Evolutionary conservation across 1,140 invertebrate species (phyloP).

Genomic region (Drosophila carrolli): DNA sequence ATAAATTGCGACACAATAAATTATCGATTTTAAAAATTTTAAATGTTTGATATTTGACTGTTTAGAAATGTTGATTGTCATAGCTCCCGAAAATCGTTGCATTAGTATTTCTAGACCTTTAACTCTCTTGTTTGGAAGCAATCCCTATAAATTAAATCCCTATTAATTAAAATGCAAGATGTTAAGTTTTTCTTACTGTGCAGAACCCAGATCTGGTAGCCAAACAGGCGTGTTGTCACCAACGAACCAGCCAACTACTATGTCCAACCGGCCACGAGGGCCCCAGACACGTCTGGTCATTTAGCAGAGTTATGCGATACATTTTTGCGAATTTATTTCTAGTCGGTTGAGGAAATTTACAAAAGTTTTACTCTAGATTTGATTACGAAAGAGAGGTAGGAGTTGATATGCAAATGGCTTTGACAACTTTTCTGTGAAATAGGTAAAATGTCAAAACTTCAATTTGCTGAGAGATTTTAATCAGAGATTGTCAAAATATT

Average conservation of each 20-base stretch:
- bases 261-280: conserved; percentile 19
- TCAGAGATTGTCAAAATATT: conserved; percentile 22
- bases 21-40: no score
- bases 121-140: no score
- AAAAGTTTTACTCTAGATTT: conserved; percentile 45
- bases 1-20: no score
- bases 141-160: no score
- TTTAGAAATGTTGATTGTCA: no score
- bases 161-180: no score
- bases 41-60: no score
- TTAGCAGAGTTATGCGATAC: conserved; percentile 67
- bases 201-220: conserved; percentile 22
- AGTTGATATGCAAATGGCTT: conserved; percentile 35
- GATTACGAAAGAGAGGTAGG: conserved; percentile 36
- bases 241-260: conserved; percentile 29
- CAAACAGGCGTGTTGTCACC: conserved; percentile 31
- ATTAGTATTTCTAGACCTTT: no score
- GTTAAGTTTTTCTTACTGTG: conserved; percentile 5
- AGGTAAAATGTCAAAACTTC: conserved; percentile 41
- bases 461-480: conserved; percentile 19
- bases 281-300: conserved; percentile 60
- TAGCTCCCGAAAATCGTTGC: no score
- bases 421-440: conserved; percentile 33
- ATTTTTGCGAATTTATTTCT: conserved; percentile 50
- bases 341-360: conserved; percentile 35